Conservation (phyloP, 2,888 invertebrate species). For the Plagiodera versicolora region DNA sequence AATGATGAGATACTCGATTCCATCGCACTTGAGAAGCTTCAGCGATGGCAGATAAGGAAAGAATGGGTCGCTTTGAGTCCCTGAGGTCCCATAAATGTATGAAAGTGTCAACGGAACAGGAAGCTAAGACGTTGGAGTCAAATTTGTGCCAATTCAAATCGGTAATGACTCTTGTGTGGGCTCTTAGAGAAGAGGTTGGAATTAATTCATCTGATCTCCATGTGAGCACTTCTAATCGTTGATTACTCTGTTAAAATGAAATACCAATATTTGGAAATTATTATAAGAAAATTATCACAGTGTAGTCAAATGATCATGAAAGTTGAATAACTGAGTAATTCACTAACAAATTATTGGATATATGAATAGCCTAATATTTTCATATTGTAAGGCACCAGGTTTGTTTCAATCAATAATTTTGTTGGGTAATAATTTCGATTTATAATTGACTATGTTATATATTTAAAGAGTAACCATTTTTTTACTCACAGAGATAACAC, state of each 20-base stretch:
- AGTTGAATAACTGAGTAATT: no score
- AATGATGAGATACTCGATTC: slow-evolving; percentile 81
- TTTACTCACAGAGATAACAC: slow-evolving; percentile 81
- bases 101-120: slow-evolving; percentile 92
- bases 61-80: slow-evolving; percentile 78
- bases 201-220: slow-evolving; percentile 70
- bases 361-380: no score
- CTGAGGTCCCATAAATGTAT: slow-evolving; percentile 93
- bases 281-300: no score
- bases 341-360: no score
- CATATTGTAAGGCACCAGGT: no score
- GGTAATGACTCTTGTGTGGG: slow-evolving; percentile 83
- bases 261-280: no score
- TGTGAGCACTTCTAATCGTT: slow-evolving; percentile 82
- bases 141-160: slow-evolving; percentile 91
- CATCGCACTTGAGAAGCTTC: slow-evolving; percentile 93
- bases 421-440: no score
- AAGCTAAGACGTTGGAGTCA: slow-evolving; percentile 76
- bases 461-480: not conserved
- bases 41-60: slow-evolving; percentile 87
- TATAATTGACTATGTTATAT: no score
- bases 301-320: no score
- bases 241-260: slow-evolving; percentile 90
- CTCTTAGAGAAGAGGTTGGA: slow-evolving; percentile 71
- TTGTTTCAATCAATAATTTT: no score